Evolutionary conservation across 2,888 invertebrate genomes (phyloP), one percentile per base, ranked within the genome.

Genomic region (Steinernema scapterisci): DNA sequence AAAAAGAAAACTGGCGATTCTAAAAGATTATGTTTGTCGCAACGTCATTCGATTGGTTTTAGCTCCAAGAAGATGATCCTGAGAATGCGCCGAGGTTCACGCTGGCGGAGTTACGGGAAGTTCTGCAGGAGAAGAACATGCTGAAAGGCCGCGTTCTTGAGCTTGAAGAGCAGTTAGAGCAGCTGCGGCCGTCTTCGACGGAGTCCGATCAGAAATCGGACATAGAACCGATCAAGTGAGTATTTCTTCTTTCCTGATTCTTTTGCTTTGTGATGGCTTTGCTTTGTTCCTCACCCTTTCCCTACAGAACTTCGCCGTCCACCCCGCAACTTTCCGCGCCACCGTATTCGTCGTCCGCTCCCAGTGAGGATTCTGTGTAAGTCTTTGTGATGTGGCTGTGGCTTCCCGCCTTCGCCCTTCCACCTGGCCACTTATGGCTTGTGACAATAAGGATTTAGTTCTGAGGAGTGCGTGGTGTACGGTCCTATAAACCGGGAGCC

Each of bases 401-500:
- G 27, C 63, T 38, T 38, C 38, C 38, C 9, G 38, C 38, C 38
- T 38, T 38, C 38, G 38, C 38, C 5, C n/a, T 48, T 19, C 19
- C n/a, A 16, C 48, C n/a, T n/a, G 21, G 3, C 13, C 21, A 0
- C 38, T 13, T 45, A 1, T 6, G 38, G 38, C 38, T 38, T 31
- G 25, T 46, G n/a, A 38, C 19, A 7, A 9, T 31, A 9, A 27
- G 0, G 13, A 71, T 79, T 73, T 38, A 80, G 79, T 63, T 70
- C 75, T 11, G 81, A 82, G 31, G 81, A 82, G 43, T 77, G 77
- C 45, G 73, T 81, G 0, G 97, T 97, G 0, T 95, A 97, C 89
- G 97, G 97, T 2, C 97, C 97, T 0, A 90, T 97, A 84, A 97
- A 97, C 31, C 93, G 92, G 73, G 97, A 97, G 89, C 97, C 97